phyloP scores from a whole-genome alignment of 37 sponge, comb jelly and placozoan species.

The Axinella damicornis region DNA sequence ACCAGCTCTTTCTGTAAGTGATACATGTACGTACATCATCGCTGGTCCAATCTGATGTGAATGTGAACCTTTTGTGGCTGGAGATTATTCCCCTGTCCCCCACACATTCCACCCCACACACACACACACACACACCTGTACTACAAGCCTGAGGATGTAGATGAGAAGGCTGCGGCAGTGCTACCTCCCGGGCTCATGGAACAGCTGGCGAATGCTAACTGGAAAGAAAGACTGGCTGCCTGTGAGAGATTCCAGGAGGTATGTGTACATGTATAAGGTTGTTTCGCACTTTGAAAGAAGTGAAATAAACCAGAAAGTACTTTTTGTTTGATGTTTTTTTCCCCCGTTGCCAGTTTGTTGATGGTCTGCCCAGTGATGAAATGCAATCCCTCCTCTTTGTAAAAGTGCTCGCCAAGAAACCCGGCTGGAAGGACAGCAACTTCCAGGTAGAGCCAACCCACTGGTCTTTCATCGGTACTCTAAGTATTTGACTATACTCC shows the following conservation, averaged over 20 bases:
- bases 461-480: background rate
- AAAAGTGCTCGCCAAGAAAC: constrained; percentile 84
- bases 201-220: constrained; percentile 65
- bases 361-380: constrained; percentile 57
- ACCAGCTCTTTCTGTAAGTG: constrained; percentile 67
- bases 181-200: constrained; percentile 60
- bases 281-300: too few relatives aligned
- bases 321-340: too few relatives aligned
- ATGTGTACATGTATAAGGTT: background rate
- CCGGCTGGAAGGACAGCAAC: constrained; percentile 97
- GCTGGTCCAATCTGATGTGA: too few relatives aligned
- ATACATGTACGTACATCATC: too few relatives aligned
- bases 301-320: too few relatives aligned
- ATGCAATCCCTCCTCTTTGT: constrained; percentile 81
- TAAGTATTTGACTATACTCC: background rate
- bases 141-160: constrained; percentile 77
- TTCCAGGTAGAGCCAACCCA: constrained; percentile 50
- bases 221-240: constrained; percentile 86
- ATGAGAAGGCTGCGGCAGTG: constrained; percentile 69
- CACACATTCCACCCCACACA: too few relatives aligned
- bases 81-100: too few relatives aligned
- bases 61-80: too few relatives aligned
- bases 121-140: too few relatives aligned
- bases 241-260: constrained; percentile 77
- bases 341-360: constrained; percentile 43